Evolutionary conservation across 1,140 invertebrate genomes (phyloP).

Genomic region (Caenorhabditis inopinata): DNA sequence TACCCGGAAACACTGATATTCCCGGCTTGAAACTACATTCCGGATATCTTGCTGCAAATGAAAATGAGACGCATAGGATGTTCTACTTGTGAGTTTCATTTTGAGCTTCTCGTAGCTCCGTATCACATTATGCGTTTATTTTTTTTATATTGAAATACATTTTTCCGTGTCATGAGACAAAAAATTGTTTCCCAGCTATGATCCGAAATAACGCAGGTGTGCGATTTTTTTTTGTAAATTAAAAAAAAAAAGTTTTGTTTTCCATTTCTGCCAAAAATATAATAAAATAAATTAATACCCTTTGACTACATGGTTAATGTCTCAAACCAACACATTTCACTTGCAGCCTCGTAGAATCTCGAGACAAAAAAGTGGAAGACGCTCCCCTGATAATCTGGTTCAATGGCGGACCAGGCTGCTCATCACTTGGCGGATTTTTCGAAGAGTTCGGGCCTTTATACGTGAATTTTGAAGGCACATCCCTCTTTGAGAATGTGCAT

Average conservation of each 20-base stretch:
- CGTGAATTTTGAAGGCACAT: conserved; percentile 63
- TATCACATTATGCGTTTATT: no score
- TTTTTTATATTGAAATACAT: no score
- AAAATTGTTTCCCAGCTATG: no score
- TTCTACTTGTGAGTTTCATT: conserved; percentile 54
- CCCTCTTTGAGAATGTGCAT: conserved; percentile 67
- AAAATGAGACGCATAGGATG: conserved; percentile 44
- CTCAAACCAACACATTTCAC: not conserved
- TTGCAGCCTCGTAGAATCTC: conserved; percentile 46
- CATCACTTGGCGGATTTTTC: conserved; percentile 69
- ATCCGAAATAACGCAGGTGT: no score
- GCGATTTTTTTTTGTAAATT: no score
- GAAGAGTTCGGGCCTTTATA: conserved; percentile 70
- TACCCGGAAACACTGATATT: not conserved
- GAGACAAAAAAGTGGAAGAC: conserved; percentile 39
- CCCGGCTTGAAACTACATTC: conserved; percentile 29
- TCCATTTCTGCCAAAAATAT: no score
- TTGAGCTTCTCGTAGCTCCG: not conserved
- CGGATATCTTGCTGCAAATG: conserved; percentile 53
- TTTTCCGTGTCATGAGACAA: no score
- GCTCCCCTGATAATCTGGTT: conserved; percentile 60
- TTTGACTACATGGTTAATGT: no score
- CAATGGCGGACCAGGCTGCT: conserved; percentile 71
- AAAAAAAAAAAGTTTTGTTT: no score
- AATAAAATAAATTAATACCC: no score